phyloP scores from a whole-genome alignment of 2,888 invertebrate genomes.

The Microctonus brassicae region DNA sequence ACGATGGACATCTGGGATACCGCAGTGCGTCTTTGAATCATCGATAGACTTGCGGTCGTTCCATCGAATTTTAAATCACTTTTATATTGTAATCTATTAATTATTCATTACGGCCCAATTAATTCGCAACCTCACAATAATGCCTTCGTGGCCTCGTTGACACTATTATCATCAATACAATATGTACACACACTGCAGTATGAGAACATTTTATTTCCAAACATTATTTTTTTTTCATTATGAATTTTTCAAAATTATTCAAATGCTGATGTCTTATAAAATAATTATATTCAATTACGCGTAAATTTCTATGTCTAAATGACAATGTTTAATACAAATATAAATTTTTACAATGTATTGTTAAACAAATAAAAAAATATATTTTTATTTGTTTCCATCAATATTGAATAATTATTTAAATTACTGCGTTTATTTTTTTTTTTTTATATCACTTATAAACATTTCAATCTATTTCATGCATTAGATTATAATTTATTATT shows the following conservation, averaged over 20 bases:
- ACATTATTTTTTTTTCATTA: background rate
- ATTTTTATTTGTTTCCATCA: no score
- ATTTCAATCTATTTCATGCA: no score
- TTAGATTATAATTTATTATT: no score
- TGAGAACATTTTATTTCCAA: slow-evolving; percentile 11
- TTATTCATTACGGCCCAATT: slow-evolving; percentile 32
- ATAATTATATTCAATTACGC: no score
- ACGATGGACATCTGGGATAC: background rate
- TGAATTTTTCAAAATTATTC: background rate
- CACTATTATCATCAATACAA: slow-evolving; percentile 21
- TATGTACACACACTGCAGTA: slow-evolving; percentile 7
- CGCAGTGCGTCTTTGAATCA: background rate
- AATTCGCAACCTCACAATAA: slow-evolving; percentile 23
- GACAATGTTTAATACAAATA: no score
- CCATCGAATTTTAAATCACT: slow-evolving; percentile 34
- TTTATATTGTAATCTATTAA: slow-evolving; percentile 3
- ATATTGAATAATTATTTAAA: no score
- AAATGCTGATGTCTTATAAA: no score
- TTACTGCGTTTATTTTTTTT: no score
- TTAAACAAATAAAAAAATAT: no score
- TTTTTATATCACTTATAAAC: no score
- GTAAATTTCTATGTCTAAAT: no score
- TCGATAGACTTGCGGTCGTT: background rate
- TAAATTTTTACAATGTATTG: no score
- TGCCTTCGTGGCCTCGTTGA: slow-evolving; percentile 27